Evolutionary conservation across 2,888 invertebrate genomes (phyloP), one percentile per base, ranked within the genome.

Genomic region (Micropterix aruncella): DNA sequence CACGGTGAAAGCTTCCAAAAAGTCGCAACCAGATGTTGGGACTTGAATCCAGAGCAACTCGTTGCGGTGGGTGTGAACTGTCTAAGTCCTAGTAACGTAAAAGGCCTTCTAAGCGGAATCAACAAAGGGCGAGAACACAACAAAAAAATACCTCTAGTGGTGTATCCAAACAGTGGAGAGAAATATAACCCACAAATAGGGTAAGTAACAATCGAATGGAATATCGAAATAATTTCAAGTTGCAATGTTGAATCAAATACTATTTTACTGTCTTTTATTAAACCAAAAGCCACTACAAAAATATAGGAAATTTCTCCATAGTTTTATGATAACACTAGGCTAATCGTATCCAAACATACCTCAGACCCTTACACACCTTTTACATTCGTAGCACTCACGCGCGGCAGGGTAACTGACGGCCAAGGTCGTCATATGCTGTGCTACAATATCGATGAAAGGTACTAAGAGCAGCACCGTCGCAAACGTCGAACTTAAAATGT

Each of bases 141-240:
- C 5, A 60, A 60, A 44, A 68, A 69, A 42, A 75, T 89, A 47
- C 87, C 89, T 2, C 67, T 93, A 44, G 79, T 95, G 46, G 89
- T 86, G 18, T 95, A 95, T 65, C 93, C 95, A 2, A 95, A 95
- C 61, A 91, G 90, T 55, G 94, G 94, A 43, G 89, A 89, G 63
- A 76, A 73, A 57, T 90, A 85, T 69, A 77, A 75, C 54, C 74
- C 80, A 44, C 72, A 75, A 56, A 73, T 75, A 56, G 78, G 80
- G 82, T 79, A 69, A 67, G 72, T 55, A n/a, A n/a, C n/a, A n/a
- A n/a, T n/a, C n/a, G n/a, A n/a, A n/a, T n/a, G n/a, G n/a, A n/a
- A n/a, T 12, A 36, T 9, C n/a, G n/a, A 36, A 9, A 36, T 12
- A 36, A 36, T 12, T 9, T 36, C n/a, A 36, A 36, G 36, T 12